phyloP scores from a whole-genome alignment of 2,888 invertebrate genomes.

The Meiosimyza platycephala region DNA sequence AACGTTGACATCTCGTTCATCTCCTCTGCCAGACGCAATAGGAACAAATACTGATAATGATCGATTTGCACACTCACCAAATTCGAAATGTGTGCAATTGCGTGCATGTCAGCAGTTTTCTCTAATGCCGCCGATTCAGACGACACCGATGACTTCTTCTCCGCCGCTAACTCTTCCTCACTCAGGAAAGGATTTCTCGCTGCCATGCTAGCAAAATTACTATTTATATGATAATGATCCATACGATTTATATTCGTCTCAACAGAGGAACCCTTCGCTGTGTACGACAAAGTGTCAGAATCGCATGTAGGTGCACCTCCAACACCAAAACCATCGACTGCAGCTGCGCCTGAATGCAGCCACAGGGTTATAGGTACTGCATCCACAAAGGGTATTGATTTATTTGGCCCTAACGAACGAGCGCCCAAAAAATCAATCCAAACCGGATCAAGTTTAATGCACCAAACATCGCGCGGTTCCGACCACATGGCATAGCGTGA shows the following conservation, averaged over 20 bases:
- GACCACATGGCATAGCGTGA: conserved; percentile 77
- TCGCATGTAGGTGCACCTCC: conserved; percentile 39
- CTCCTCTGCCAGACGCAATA: conserved; percentile 85
- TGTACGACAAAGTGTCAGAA: conserved; percentile 49
- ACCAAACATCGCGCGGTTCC: conserved; percentile 90
- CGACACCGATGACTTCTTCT: conserved; percentile 42
- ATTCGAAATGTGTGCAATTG: conserved; percentile 84
- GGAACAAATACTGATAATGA: conserved; percentile 92
- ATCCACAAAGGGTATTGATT: conserved; percentile 83
- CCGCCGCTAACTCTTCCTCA: conserved; percentile 55
- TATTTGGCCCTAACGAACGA: conserved; percentile 77
- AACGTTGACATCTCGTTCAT: conserved; percentile 84
- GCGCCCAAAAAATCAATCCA: conserved; percentile 94
- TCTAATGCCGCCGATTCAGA: conserved; percentile 54
- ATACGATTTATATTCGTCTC: conserved; percentile 50
- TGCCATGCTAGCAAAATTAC: conserved; percentile 36
- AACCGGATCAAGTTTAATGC: conserved; percentile 86
- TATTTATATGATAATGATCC: conserved; percentile 49
- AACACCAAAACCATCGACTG: conserved; percentile 8
- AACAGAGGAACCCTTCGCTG: conserved; percentile 48
- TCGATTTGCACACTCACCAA: conserved; percentile 90
- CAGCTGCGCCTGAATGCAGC: conserved; percentile 70
- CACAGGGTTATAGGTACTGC: conserved; percentile 90
- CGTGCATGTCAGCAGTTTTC: conserved; percentile 76
- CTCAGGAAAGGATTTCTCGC: conserved; percentile 63